Evolutionary conservation across 2,113 vertebrate genomes (phyloP).

Genomic region (Stegastes partitus): DNA sequence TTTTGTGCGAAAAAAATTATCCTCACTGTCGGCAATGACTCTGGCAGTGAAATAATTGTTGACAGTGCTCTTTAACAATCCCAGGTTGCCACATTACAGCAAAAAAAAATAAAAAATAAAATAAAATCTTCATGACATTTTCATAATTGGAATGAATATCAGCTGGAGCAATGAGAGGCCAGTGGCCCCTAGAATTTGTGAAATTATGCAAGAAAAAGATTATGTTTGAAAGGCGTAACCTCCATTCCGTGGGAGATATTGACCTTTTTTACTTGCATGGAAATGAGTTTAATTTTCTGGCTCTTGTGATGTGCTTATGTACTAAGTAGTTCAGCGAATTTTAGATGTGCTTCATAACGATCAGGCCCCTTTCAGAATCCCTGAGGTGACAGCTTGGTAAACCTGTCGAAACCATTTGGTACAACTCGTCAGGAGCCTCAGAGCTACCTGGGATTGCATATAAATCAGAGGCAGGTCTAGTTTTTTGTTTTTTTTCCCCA

Average conservation of each 20-base stretch:
- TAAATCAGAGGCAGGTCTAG: conserved; percentile 35
- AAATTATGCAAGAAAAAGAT: conserved; percentile 36
- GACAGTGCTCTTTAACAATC: conserved; percentile 37
- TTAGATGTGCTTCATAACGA: conserved; percentile 25
- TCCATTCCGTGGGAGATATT: conserved; percentile 39
- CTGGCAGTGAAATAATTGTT: conserved; percentile 33
- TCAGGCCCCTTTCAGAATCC: conserved; percentile 27
- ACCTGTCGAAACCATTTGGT: conserved; percentile 51
- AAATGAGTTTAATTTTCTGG: conserved; percentile 52
- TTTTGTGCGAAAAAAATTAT: conserved; percentile 27
- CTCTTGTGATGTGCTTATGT: conserved; percentile 19
- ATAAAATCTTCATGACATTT: conserved; percentile 46
- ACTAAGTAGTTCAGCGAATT: conserved; percentile 21
- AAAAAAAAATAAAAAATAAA: neutral
- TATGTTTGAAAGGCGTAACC: conserved; percentile 62
- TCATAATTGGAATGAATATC: conserved; percentile 35
- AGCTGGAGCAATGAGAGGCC: conserved; percentile 22
- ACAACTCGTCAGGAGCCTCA: conserved; percentile 38
- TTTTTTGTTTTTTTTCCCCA: neutral
- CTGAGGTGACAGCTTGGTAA: conserved; percentile 56
- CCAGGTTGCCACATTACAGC: conserved; percentile 35
- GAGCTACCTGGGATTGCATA: conserved; percentile 43
- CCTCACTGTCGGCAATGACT: neutral
- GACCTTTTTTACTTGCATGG: conserved; percentile 50
- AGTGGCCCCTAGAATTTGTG: neutral